These are phyloP conservation scores for Anoura caudifer DNA, from an alignment of 2,113 vertebrate genomes.

Conservation along the genomic window DNA sequence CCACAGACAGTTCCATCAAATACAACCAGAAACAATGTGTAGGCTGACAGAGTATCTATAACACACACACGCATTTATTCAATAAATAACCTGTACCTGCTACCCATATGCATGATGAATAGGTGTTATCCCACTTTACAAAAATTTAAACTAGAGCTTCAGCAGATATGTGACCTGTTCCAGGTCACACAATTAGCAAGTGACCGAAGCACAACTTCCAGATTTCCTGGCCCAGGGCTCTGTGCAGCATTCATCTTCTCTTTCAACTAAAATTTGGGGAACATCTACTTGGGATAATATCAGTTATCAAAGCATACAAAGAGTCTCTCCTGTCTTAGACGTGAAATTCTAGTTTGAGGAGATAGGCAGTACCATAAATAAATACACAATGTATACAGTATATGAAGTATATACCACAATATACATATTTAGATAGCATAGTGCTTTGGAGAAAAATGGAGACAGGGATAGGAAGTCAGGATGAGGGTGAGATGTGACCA, in stretches of 20 bases:
- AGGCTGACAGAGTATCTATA: neutral
- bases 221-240: neutral
- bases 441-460: neutral
- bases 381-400: neutral
- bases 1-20: neutral
- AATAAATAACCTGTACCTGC: neutral
- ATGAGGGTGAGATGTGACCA: neutral
- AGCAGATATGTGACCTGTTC: neutral
- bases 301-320: neutral
- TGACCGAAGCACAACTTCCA: neutral
- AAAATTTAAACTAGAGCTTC: neutral
- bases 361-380: neutral
- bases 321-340: neutral
- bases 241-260: neutral
- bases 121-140: neutral
- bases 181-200: neutral
- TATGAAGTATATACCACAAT: neutral
- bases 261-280: neutral
- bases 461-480: neutral
- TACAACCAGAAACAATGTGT: neutral
- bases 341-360: neutral
- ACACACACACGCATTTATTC: neutral
- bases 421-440: neutral
- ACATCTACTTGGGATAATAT: neutral
- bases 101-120: neutral